Percentiles rank a stretch among this genome's conserved stretches.
phyloP scores from a whole-genome alignment of 2,888 invertebrate species.

The Lasioglossum calceatum region DNA sequence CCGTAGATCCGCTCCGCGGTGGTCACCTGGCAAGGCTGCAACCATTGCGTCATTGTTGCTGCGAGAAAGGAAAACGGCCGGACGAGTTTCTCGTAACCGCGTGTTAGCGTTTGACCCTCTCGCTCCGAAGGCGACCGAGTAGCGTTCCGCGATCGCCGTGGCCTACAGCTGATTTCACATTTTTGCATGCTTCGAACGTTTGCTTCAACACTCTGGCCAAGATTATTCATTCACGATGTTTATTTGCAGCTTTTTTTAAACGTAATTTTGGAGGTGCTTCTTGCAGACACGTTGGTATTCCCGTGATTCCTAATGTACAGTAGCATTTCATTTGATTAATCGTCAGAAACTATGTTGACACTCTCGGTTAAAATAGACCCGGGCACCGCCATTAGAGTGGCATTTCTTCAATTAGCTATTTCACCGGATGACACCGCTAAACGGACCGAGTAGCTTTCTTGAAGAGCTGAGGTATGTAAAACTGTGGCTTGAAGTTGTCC shows the following conservation, averaged over 20 bases:
- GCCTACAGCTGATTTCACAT: background rate
- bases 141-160: background rate
- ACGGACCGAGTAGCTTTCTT: too few relatives aligned
- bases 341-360: too few relatives aligned
- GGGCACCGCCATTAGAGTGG: too few relatives aligned
- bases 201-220: background rate
- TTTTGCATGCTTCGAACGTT: background rate
- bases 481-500: too few relatives aligned
- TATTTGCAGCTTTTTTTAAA: background rate
- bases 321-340: too few relatives aligned
- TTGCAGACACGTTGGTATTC: too few relatives aligned
- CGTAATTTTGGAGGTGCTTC: background rate
- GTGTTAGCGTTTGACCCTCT: background rate
- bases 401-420: too few relatives aligned
- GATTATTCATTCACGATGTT: background rate
- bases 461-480: too few relatives aligned
- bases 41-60: slow-evolving; percentile 41
- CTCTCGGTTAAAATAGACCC: too few relatives aligned
- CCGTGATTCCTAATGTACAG: too few relatives aligned
- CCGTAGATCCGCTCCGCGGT: slow-evolving; percentile 10
- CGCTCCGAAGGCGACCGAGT: background rate
- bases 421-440: too few relatives aligned
- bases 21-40: slow-evolving; percentile 35
- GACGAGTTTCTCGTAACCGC: slow-evolving; percentile 9
- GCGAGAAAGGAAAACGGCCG: slow-evolving; percentile 52